Conservation (phyloP, 1,140 invertebrate genomes). For the Diorhabda sublineata region DNA sequence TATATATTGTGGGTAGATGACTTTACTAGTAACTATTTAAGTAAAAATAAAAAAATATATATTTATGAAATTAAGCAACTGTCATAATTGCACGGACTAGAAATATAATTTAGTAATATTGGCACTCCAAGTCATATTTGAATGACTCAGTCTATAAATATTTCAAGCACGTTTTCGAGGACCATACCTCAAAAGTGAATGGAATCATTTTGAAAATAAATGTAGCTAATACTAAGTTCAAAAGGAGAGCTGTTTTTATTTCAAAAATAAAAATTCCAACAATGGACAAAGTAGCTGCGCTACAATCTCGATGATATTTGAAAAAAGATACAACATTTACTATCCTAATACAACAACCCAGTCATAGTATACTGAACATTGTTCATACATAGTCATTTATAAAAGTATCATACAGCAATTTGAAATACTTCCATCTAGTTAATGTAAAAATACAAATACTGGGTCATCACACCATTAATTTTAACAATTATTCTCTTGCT, state of each 20-base stretch:
- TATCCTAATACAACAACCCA: conserved; percentile 28
- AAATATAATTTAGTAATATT: conserved; percentile 28
- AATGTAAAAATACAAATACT: conserved; percentile 43
- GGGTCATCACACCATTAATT: conserved; percentile 30
- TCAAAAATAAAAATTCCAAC: conserved; percentile 25
- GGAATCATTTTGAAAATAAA: not conserved
- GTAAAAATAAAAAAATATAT: no score
- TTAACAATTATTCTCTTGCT: conserved; percentile 15
- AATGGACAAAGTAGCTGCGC: conserved; percentile 34
- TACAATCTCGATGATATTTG: conserved; percentile 43
- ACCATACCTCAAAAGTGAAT: conserved; percentile 8
- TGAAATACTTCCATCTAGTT: conserved; percentile 24
- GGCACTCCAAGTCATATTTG: conserved; percentile 30
- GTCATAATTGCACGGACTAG: conserved; percentile 31
- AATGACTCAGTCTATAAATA: conserved; percentile 24
- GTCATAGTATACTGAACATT: conserved; percentile 26
- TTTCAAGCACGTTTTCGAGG: conserved; percentile 5
- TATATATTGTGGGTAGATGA: no score
- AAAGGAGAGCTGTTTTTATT: not conserved
- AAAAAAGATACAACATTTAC: conserved; percentile 41
- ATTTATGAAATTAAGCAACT: not conserved
- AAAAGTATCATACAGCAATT: conserved; percentile 25
- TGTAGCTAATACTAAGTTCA: conserved; percentile 4
- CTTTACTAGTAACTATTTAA: no score
- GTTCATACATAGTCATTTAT: conserved; percentile 28